A percentile compares a stretch with the other conserved stretches of the same genome.
Conservation (phyloP, 1,140 invertebrate species). For the Saxidomus purpurata region DNA sequence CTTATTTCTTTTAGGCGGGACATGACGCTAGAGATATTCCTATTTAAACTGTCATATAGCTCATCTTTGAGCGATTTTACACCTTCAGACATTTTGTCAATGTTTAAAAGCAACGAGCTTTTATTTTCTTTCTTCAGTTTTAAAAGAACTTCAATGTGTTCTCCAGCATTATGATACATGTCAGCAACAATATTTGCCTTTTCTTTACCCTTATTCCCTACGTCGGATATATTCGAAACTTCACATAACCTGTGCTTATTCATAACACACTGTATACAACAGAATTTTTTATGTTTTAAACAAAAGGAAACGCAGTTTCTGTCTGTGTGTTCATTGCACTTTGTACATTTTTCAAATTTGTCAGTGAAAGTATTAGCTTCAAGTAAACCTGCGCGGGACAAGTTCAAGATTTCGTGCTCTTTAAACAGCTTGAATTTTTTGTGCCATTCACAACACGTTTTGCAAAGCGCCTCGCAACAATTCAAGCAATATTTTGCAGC, state of each 20-base stretch:
- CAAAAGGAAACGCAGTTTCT: neutral
- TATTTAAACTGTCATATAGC: neutral
- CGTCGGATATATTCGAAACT: neutral
- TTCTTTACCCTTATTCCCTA: neutral
- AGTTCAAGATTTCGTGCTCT: neutral
- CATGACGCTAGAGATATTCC: neutral
- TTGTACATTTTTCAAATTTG: neutral
- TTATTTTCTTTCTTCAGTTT: neutral
- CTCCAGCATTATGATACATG: neutral
- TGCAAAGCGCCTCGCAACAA: neutral
- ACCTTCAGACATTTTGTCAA: neutral
- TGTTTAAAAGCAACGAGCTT: neutral
- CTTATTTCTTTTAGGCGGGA: neutral
- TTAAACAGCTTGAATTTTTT: slow-evolving; percentile 11
- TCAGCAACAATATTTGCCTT: neutral
- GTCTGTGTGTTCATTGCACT: neutral
- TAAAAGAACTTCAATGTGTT: neutral
- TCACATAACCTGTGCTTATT: neutral
- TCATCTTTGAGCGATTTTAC: neutral
- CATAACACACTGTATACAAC: neutral
- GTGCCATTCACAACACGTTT: neutral
- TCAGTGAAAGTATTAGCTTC: neutral
- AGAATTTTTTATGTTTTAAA: neutral
- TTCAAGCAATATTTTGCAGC: neutral
- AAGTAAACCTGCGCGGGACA: neutral